Percentiles rank a stretch among this genome's conserved stretches.
Evolutionary conservation across 2,888 invertebrate species (phyloP).

Genomic region (Rhagophthalmus giganteus): DNA sequence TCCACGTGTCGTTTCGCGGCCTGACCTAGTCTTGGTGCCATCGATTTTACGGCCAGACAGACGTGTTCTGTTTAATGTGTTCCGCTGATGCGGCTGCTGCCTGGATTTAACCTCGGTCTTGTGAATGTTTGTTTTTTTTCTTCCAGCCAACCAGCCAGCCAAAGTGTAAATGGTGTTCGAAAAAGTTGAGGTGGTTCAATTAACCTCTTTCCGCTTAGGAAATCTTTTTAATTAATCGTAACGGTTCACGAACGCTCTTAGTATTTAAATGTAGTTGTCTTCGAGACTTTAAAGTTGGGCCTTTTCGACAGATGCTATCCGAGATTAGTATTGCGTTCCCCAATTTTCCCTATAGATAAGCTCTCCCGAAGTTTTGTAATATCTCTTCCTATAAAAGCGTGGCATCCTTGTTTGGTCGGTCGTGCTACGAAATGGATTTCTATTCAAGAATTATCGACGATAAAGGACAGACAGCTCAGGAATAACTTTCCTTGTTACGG

Average conservation of each 20-base stretch:
- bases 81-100: slow-evolving; percentile 21
- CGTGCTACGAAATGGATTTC: not conserved
- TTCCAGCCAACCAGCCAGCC: not conserved
- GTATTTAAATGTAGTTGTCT: not conserved
- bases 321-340: not conserved
- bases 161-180: slow-evolving; percentile 6
- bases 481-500: not conserved
- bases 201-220: no score
- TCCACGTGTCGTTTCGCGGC: slow-evolving; percentile 21
- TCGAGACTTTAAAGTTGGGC: no score
- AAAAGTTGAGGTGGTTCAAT: no score
- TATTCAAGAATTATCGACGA: not conserved
- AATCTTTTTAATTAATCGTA: not conserved
- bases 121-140: not conserved
- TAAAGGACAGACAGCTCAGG: not conserved
- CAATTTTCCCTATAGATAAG: not conserved
- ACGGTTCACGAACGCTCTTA: not conserved
- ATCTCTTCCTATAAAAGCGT: no score
- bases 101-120: slow-evolving; percentile 14
- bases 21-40: slow-evolving; percentile 28
- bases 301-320: no score
- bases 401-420: no score
- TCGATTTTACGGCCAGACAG: slow-evolving; percentile 31
- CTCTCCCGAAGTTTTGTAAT: no score
- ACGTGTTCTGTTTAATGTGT: slow-evolving; percentile 26